Conservation (phyloP, 1,140 invertebrate genomes). For the Drosophila micromelanica region DNA sequence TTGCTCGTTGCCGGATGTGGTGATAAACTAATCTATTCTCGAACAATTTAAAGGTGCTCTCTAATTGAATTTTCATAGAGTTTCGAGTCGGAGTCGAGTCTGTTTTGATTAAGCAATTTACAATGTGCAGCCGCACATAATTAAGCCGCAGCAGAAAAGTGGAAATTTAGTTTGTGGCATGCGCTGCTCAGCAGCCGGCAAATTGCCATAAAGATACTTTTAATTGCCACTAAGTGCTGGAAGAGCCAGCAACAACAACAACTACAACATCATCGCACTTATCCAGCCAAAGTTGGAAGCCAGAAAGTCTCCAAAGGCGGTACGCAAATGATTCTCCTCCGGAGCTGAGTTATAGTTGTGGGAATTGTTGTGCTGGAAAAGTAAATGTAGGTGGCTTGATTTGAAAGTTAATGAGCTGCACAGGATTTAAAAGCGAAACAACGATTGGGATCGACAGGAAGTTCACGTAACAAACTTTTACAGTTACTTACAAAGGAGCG, state of each 20-base stretch:
- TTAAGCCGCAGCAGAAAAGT: conserved; percentile 33
- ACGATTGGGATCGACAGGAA: conserved; percentile 5
- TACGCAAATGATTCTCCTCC: conserved; percentile 1
- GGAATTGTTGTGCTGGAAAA: conserved; percentile 38
- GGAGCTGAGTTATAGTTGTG: conserved; percentile 46
- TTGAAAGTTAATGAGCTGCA: conserved; percentile 54
- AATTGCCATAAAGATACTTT: conserved; percentile 60
- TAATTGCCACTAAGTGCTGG: conserved; percentile 52
- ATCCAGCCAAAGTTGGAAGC: conserved; percentile 18
- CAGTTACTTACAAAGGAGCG: conserved; percentile 25
- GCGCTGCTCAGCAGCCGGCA: conserved; percentile 38
- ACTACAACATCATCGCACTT: conserved; percentile 19
- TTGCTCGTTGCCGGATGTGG: not conserved
- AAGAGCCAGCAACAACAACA: too few species aligned
- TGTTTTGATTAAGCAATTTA: conserved; percentile 46
- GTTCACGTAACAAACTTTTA: conserved; percentile 11
- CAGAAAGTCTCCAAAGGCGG: conserved; percentile 29
- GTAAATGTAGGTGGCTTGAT: conserved; percentile 37
- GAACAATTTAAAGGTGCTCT: conserved; percentile 32
- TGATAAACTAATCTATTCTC: conserved; percentile 12
- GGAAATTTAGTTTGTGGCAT: conserved; percentile 51
- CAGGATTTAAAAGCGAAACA: conserved; percentile 35
- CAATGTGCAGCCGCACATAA: conserved; percentile 40
- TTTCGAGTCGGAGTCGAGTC: conserved; percentile 4
- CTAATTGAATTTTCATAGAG: conserved; percentile 45